Evolutionary conservation across 2,797 vertebrate species (phyloP).

Genomic region (Hydrophis major): DNA sequence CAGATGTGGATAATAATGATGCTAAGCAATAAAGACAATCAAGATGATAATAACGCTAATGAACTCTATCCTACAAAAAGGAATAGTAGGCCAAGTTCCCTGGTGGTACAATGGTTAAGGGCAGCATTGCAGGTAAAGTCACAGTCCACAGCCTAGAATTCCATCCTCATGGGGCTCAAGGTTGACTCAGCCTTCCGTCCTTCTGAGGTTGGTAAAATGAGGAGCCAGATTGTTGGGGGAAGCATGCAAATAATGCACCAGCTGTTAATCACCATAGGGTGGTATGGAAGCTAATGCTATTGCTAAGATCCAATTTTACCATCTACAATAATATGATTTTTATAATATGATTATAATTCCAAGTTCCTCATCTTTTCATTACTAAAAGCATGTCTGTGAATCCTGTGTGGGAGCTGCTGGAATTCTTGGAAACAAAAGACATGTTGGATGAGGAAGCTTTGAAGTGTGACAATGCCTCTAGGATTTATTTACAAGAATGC

Average conservation of each 20-base stretch:
- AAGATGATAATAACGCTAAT: not conserved
- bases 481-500: not conserved
- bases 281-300: not conserved
- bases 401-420: not conserved
- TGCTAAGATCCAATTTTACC: not conserved
- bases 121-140: not conserved
- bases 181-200: not conserved
- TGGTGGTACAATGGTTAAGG: not conserved
- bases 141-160: not conserved
- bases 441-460: not conserved
- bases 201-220: not conserved
- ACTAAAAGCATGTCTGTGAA: not conserved
- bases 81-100: not conserved
- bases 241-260: not conserved
- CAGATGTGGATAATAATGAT: not conserved
- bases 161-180: not conserved
- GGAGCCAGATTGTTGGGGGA: not conserved
- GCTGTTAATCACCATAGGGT: not conserved
- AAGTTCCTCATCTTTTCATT: not conserved
- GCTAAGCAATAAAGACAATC: not conserved
- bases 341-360: not conserved
- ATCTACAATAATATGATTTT: not conserved
- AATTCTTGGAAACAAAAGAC: not conserved
- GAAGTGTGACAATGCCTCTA: not conserved
- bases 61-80: not conserved